These are phyloP conservation scores for Tethya wilhelma DNA, from an alignment of 37 sponge, comb jelly and placozoan species.

Conservation along the genomic window DNA sequence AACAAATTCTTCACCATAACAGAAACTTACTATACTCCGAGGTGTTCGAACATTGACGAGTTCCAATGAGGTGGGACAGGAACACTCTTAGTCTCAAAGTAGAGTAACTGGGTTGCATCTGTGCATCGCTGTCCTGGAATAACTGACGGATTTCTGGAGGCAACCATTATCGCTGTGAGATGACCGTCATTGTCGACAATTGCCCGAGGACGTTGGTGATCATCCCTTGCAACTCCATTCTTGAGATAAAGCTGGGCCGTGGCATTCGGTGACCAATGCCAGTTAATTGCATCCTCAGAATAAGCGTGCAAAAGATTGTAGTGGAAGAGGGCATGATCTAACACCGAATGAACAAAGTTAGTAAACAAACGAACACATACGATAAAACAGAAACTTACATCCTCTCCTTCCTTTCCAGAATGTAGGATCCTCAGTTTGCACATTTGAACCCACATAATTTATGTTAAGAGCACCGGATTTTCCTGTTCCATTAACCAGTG, in stretches of 20 bases:
- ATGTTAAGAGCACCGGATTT: constrained; percentile 1
- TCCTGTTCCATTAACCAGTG: background rate
- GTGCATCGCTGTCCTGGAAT: constrained; percentile 1
- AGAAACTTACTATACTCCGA: constrained; percentile 3
- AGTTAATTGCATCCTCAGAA: constrained; percentile 1
- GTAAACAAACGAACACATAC: constrained; percentile 1
- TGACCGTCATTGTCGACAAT: background rate
- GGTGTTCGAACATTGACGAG: constrained; percentile 4
- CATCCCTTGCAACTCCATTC: constrained; percentile 1
- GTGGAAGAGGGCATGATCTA: constrained; percentile 4
- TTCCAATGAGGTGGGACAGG: constrained; percentile 1
- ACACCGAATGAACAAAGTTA: background rate
- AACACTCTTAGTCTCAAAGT: background rate
- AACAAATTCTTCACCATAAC: constrained; percentile 3
- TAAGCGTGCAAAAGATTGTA: constrained; percentile 1
- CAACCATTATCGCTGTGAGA: background rate
- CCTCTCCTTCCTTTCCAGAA: constrained; percentile 1
- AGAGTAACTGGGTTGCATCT: constrained; percentile 4
- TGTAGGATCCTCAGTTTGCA: constrained; percentile 4
- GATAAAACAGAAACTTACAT: constrained; percentile 3
- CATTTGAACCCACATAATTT: constrained; percentile 1
- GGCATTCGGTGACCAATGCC: background rate
- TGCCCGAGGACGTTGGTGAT: constrained; percentile 4
- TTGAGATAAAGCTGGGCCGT: constrained; percentile 1
- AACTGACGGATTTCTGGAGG: background rate